Base-by-base conservation (phyloP, 2,888 invertebrate species). In the Globia sparganii region DNA sequence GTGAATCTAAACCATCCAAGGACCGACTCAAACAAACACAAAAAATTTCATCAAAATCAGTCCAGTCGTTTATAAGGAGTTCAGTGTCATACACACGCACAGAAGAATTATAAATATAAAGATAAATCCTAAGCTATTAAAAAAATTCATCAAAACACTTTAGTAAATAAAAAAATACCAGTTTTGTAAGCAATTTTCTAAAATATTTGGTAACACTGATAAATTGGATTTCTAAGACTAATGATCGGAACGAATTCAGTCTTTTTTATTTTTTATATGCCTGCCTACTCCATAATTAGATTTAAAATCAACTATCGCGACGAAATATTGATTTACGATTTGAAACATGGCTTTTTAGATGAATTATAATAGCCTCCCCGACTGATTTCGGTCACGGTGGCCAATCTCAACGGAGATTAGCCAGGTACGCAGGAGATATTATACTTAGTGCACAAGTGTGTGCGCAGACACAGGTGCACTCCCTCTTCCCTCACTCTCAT, bases 191-290 rank as follows among this genome's bases (percentile, higher is more conserved):
- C 3, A 40, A 79, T 66, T 72, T 79, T 43, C 43, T 66, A 73
- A 66, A 78, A 79, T 66, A 80, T 73, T 78, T 73, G 34, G 66
- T 61, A 56, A 65, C 40, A 73, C 40, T 43, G 34, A 73, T 78
- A 73, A 72, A 78, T 78, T 59, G 59, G 28, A 65, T 62, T 69
- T 34, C 15, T 13, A 31, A 68, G 56, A 58, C 58, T 68, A 80
- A 79, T 80, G 62, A 75, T 59, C 75, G 75, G 64, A 68, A 80
- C 80, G 21, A 80, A 79, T 69, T 69, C 28, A 43, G 49, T 75
- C 43, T n/a, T 49, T n/a, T 59, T 75, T 66, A 72, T 56, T 62
- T 80, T 79, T 53, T 64, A 21, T 40, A 72, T 25, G 15, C 25
- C 25, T 49, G 8, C 15, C 15, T 49, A 15, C 34, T 67, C 6